phyloP scores from a whole-genome alignment of 2,888 invertebrate species.

The Tetrapedia diversipes region DNA sequence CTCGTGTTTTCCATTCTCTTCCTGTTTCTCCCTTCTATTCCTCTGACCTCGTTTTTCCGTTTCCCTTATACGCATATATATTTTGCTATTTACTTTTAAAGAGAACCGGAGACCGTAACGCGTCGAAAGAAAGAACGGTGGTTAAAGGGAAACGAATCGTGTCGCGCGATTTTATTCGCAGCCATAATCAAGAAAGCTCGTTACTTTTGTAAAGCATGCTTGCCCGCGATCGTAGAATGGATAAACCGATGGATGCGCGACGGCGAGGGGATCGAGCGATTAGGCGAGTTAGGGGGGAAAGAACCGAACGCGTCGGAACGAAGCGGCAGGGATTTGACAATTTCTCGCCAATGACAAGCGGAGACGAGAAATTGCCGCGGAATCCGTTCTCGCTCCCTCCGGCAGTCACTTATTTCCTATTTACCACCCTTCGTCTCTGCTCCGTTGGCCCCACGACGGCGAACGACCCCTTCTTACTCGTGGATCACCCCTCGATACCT shows the following conservation, averaged over 20 bases:
- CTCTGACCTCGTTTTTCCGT: no score
- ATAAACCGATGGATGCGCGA: conserved; percentile 35
- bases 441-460: conserved; percentile 50
- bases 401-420: conserved; percentile 82
- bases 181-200: conserved; percentile 65
- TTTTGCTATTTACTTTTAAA: not conserved
- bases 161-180: conserved; percentile 59
- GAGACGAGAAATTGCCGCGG: conserved; percentile 81
- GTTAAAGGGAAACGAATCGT: conserved; percentile 39
- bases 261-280: conserved; percentile 32
- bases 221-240: conserved; percentile 54
- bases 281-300: conserved; percentile 27
- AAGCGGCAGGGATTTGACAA: conserved; percentile 79
- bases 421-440: conserved; percentile 75
- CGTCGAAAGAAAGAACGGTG: conserved; percentile 9
- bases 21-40: not conserved
- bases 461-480: conserved; percentile 60
- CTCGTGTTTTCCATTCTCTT: not conserved
- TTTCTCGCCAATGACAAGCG: conserved; percentile 81
- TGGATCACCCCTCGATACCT: conserved; percentile 69
- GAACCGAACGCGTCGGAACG: conserved; percentile 57
- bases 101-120: conserved; percentile 8
- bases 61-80: not conserved
- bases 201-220: conserved; percentile 53
- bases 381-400: conserved; percentile 80